Conservation (phyloP, 2,888 invertebrate genomes). For the Thelaira solivaga region DNA sequence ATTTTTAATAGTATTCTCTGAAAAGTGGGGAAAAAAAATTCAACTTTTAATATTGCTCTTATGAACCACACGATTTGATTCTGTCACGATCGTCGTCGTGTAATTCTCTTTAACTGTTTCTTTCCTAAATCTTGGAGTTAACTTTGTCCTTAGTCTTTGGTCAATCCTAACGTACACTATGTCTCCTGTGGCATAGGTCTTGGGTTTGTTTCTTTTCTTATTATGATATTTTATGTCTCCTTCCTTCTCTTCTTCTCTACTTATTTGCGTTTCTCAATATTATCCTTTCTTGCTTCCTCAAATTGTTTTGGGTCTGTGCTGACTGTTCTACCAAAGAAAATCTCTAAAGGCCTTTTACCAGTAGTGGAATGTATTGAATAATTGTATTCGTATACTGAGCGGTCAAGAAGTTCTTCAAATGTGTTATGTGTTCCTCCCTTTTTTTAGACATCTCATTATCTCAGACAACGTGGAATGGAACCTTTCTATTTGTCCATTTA, state of each 20-base stretch:
- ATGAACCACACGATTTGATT: conserved; percentile 6
- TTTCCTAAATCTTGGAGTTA: not conserved
- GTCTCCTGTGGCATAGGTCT: not conserved
- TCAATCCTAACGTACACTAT: conserved; percentile 6
- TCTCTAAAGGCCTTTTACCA: conserved; percentile 5
- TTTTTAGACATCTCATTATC: conserved; percentile 29
- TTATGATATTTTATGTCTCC: not conserved
- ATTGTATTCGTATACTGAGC: conserved; percentile 30
- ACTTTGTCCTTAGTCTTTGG: not conserved
- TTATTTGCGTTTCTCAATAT: not conserved
- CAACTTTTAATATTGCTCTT: conserved; percentile 26
- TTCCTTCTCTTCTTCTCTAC: not conserved
- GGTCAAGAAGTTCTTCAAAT: conserved; percentile 11
- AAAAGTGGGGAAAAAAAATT: not conserved
- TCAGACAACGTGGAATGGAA: conserved; percentile 3
- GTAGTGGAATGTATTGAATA: conserved; percentile 17
- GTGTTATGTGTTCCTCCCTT: not conserved
- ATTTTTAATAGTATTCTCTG: not conserved
- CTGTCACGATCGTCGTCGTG: not conserved
- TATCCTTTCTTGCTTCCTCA: not conserved
- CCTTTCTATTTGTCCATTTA: conserved; percentile 30
- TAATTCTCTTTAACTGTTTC: not conserved
- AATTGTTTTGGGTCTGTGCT: not conserved
- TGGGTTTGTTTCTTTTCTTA: not conserved
- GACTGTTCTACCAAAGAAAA: conserved; percentile 19